Conservation (phyloP, 2,888 invertebrate genomes). For the Mycalesis mineus region DNA sequence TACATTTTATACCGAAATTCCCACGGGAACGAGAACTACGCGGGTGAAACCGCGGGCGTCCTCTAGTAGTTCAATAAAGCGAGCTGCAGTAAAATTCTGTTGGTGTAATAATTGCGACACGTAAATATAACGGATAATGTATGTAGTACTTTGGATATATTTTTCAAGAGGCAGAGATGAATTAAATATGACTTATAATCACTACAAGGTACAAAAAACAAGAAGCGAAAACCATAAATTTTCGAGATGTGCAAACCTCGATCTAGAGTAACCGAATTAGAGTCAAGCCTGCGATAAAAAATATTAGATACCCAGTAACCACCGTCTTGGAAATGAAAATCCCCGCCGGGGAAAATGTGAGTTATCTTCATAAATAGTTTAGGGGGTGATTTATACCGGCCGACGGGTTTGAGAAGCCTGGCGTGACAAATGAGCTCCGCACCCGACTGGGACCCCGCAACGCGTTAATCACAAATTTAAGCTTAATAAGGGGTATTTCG, state of each 20-base stretch:
- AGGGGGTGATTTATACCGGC: constrained; percentile 48
- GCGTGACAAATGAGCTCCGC: constrained; percentile 49
- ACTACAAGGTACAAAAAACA: no score
- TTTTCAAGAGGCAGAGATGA: no score
- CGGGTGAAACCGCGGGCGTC: no score
- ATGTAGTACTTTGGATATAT: no score
- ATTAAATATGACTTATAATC: no score
- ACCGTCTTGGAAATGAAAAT: constrained; percentile 40
- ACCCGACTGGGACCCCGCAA: constrained; percentile 28
- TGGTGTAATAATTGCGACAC: no score
- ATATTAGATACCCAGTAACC: constrained; percentile 37
- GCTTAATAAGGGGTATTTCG: constrained; percentile 34
- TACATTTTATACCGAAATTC: no score
- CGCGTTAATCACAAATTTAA: constrained; percentile 47
- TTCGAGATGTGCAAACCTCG: background rate
- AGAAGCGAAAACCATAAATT: background rate
- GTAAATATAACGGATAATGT: no score
- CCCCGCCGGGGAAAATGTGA: constrained; percentile 35
- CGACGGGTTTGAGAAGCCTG: constrained; percentile 40
- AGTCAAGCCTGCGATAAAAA: constrained; percentile 33
- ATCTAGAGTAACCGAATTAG: constrained; percentile 22
- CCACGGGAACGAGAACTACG: no score
- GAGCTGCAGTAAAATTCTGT: no score
- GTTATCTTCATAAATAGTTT: constrained; percentile 55
- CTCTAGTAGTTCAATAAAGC: no score